Base-by-base conservation (phyloP, 2,797 vertebrate genomes). In the Crenuchus spilurus region DNA sequence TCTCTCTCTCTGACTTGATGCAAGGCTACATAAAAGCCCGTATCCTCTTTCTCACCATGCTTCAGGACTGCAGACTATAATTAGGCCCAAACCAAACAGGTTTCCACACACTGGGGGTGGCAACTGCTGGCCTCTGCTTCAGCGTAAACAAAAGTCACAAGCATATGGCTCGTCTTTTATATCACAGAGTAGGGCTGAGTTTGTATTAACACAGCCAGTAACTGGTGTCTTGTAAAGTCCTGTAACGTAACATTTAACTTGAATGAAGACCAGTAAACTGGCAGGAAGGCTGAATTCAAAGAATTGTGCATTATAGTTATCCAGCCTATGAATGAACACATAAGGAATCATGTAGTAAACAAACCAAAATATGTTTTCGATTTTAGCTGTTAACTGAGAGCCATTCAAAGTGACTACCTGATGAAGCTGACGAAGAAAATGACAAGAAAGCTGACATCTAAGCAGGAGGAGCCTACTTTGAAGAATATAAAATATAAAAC, bases 41-140 rank as follows among this genome's bases (percentile, higher is more conserved):
- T 83, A 82, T 88, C 88, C 87, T 75, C 84, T 88, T 76, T 77
- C 77, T 37, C 77, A 48, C 37, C 22, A 70, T 77, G 80, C 79
- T 58, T 63, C 31, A 48, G 77, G 71, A 64, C 49, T 48, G 35
- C 24, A 22, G 52, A 55, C 79, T 81, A 81, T 79, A 81, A 75
- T 81, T 83, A 83, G 75, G 35, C 48, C 14, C 70, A 80, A 78
- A 76, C 61, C 54, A 77, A 82, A 76, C 70, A 71, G 70, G 77
- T 76, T 58, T 75, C 75, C 82, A 72, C 75, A 77, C 49, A 81
- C 67, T 78, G 64, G 80, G 79, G 84, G 79, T 75, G 83, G 81
- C 80, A 87, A 83, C 82, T 86, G 83, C 16, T 30, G 58, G 42
- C 78, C 78, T 74, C 76, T 76, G 76, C 74, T 84, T 72, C 63